Conservation (phyloP, 2,797 vertebrate genomes). For the Aselliscus stoliczkanus region DNA sequence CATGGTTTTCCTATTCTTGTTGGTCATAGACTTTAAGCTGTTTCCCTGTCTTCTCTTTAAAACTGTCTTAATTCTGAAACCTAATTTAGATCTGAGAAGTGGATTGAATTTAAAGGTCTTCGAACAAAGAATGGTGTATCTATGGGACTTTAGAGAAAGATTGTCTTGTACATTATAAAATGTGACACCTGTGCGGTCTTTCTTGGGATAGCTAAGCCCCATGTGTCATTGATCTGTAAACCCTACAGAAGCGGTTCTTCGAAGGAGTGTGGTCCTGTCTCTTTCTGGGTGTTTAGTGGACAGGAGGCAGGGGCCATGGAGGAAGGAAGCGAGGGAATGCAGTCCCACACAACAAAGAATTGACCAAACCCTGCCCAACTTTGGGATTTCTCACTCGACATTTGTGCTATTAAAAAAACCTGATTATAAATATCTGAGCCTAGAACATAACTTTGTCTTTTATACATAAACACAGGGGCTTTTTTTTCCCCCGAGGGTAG, state of each 20-base stretch:
- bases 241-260: background rate
- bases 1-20: background rate
- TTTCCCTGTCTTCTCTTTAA: background rate
- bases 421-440: background rate
- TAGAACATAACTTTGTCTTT: conserved; percentile 16
- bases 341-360: background rate
- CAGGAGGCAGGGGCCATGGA: background rate
- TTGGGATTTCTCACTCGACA: background rate
- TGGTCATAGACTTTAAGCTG: background rate
- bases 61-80: background rate
- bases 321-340: background rate
- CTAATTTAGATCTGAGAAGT: background rate
- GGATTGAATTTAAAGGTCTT: background rate
- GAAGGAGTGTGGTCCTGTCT: background rate
- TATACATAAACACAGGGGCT: background rate
- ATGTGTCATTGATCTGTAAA: background rate
- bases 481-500: no score
- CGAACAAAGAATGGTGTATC: background rate
- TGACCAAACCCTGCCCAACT: background rate
- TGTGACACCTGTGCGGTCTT: background rate
- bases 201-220: background rate
- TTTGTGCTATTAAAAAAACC: conserved; percentile 23
- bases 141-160: background rate
- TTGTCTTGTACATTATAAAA: background rate
- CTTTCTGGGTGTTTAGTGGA: background rate